A percentile compares a stretch with the other conserved stretches of the same genome.
Evolutionary conservation across 2,113 vertebrate genomes (phyloP).

Genomic region (Ptilorrhoa leucosticta): DNA sequence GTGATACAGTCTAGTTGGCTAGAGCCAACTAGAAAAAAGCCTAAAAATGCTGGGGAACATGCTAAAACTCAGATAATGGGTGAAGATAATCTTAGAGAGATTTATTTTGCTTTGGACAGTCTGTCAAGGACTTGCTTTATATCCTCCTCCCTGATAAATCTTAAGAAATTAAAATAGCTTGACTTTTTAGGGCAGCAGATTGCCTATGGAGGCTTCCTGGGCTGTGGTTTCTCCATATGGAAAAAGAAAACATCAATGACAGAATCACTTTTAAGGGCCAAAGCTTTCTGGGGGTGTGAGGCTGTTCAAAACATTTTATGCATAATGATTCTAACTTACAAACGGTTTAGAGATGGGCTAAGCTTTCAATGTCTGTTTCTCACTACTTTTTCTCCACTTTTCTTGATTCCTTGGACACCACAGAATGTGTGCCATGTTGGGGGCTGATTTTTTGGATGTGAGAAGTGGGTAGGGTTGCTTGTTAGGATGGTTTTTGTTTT

Average conservation of each 20-base stretch:
- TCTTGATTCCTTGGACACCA: not conserved
- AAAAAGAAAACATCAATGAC: not conserved
- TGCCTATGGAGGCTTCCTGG: not conserved
- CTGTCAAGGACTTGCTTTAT: not conserved
- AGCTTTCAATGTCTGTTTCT: not conserved
- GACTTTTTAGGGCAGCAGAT: not conserved
- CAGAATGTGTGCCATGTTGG: not conserved
- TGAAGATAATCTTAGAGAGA: not conserved
- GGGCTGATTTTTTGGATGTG: not conserved
- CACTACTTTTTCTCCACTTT: not conserved
- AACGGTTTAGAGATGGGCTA: not conserved
- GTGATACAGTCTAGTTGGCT: not conserved
- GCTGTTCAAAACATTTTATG: not conserved
- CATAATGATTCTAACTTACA: not conserved
- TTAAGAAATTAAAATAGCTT: not conserved
- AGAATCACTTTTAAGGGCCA: not conserved
- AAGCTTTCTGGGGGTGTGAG: fast-evolving
- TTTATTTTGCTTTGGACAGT: not conserved
- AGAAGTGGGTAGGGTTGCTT: not conserved
- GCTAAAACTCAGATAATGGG: not conserved
- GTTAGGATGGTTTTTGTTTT: not conserved
- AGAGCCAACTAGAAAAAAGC: not conserved
- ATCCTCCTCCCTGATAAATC: not conserved
- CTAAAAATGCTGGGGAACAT: not conserved
- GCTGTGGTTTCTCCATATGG: not conserved